Evolutionary conservation across 2,888 invertebrate species (phyloP).

Genomic region (Oxystoma pomonae): DNA sequence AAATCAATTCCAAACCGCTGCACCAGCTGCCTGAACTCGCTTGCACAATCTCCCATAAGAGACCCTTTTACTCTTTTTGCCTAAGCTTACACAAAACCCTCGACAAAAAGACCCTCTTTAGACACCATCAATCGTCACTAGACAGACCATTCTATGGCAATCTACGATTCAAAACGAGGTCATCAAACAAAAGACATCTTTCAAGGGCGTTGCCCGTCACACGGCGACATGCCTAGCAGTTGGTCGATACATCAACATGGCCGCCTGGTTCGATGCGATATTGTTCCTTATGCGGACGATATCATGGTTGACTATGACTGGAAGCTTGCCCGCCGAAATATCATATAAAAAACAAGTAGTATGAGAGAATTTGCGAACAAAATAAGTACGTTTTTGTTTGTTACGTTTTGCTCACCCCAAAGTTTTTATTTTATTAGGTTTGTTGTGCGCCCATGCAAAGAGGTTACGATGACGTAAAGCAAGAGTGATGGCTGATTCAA

Average conservation of each 20-base stretch:
- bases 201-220: constrained; percentile 43
- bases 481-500: no score
- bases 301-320: background rate
- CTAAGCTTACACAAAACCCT: background rate
- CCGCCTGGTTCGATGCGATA: constrained; percentile 29
- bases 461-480: no score
- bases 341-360: background rate
- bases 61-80: background rate
- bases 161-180: background rate
- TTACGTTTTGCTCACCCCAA: no score
- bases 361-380: background rate
- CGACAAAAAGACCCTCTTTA: background rate
- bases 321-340: background rate
- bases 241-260: constrained; percentile 49
- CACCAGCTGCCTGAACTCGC: background rate
- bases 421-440: no score
- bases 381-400: background rate
- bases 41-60: background rate
- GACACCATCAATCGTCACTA: background rate
- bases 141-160: background rate
- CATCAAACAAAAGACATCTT: constrained; percentile 1
- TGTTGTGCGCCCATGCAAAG: no score
- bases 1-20: background rate
- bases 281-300: background rate
- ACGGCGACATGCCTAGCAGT: constrained; percentile 26